A percentile compares a stretch with the other conserved stretches of the same genome.
Evolutionary conservation across 2,888 invertebrate species (phyloP).

Genomic region (Tholera decimalis): DNA sequence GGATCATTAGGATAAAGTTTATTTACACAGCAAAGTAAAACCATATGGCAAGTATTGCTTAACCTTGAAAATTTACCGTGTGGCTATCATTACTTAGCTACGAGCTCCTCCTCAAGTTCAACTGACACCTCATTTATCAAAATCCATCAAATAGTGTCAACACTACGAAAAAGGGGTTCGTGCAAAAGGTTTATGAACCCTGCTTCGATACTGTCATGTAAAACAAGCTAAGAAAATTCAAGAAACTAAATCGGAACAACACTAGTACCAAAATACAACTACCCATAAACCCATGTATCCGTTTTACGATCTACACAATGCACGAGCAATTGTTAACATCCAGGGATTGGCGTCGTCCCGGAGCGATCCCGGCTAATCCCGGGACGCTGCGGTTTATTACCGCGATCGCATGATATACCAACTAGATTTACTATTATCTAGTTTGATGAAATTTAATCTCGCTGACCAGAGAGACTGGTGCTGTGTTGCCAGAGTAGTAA

Average conservation of each 20-base stretch:
- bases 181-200: constrained; percentile 5
- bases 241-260: constrained; percentile 30
- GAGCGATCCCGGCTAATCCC: constrained; percentile 73
- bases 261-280: constrained; percentile 48
- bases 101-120: too few species aligned
- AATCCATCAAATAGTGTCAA: constrained; percentile 46
- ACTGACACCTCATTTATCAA: constrained; percentile 46
- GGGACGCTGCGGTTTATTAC: constrained; percentile 75
- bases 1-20: background rate
- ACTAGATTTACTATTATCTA: constrained; percentile 66
- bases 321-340: constrained; percentile 76
- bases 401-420: constrained; percentile 65
- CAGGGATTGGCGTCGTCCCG: constrained; percentile 65
- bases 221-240: constrained; percentile 29
- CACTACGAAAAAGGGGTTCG: too few species aligned
- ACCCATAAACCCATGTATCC: constrained; percentile 67
- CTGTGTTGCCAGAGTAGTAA: constrained; percentile 8
- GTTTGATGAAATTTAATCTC: constrained; percentile 58
- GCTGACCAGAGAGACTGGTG: constrained; percentile 41
- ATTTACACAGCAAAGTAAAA: background rate
- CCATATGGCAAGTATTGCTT: too few species aligned
- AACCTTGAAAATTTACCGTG: too few species aligned
- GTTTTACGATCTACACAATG: constrained; percentile 75
- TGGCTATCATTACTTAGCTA: too few species aligned
- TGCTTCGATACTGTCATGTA: background rate